These are phyloP conservation scores for Gryon sp. DNA, from an alignment of 1,140 invertebrate species.

Conservation along the genomic window DNA sequence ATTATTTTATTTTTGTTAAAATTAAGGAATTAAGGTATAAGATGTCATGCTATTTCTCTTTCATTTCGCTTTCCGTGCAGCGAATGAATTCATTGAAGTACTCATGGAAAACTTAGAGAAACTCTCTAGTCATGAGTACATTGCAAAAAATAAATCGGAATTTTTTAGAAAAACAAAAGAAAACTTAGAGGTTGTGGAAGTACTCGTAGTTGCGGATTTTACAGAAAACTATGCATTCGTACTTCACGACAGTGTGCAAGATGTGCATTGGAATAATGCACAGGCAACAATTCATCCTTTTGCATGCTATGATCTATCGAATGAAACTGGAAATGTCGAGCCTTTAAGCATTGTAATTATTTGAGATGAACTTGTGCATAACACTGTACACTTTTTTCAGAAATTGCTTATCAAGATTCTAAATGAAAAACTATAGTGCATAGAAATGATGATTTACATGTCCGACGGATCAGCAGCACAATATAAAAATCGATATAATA, in stretches of 20 bases:
- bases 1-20: too few species aligned
- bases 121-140: slow-evolving; percentile 43
- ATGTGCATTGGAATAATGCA: slow-evolving; percentile 64
- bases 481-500: slow-evolving; percentile 72
- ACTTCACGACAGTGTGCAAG: slow-evolving; percentile 67
- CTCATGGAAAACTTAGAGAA: slow-evolving; percentile 40
- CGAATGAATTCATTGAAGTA: slow-evolving; percentile 42
- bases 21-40: too few species aligned
- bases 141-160: slow-evolving; percentile 51
- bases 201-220: slow-evolving; percentile 61
- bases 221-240: slow-evolving; percentile 69
- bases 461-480: slow-evolving; percentile 66
- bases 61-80: too few species aligned
- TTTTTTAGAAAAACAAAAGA: slow-evolving; percentile 45
- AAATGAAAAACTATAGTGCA: slow-evolving; percentile 48
- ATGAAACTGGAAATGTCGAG: slow-evolving; percentile 13
- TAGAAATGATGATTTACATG: slow-evolving; percentile 66
- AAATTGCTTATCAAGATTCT: slow-evolving; percentile 39
- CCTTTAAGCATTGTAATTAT: slow-evolving; percentile 45
- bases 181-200: slow-evolving; percentile 26
- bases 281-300: slow-evolving; percentile 66
- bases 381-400: slow-evolving; percentile 61
- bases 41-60: too few species aligned
- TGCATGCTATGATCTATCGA: slow-evolving; percentile 45
- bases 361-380: slow-evolving; percentile 55